Evolutionary conservation across 2,113 vertebrate species (phyloP).

Genomic region (Psittacara wagleri): DNA sequence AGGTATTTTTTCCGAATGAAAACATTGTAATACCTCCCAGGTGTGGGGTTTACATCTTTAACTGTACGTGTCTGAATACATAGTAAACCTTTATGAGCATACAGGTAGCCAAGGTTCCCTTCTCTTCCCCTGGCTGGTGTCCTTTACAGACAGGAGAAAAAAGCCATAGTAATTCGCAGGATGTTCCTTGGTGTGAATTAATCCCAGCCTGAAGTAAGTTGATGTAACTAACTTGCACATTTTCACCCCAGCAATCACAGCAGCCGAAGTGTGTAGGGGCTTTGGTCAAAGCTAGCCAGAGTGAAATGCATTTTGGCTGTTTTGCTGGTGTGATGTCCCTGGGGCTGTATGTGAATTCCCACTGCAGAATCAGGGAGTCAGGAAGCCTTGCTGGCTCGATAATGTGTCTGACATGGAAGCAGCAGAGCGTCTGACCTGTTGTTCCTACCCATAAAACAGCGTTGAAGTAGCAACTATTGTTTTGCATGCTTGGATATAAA

Average conservation of each 20-base stretch:
- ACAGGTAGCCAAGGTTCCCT: not conserved
- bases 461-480: not conserved
- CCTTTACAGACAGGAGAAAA: not conserved
- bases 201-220: not conserved
- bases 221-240: not conserved
- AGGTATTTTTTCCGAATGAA: not conserved
- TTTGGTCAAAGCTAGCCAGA: not conserved
- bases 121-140: not conserved
- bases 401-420: not conserved
- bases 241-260: not conserved
- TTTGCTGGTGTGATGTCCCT: not conserved
- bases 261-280: not conserved
- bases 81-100: accelerated
- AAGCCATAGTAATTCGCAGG: not conserved
- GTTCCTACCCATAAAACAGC: not conserved
- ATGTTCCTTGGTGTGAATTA: not conserved
- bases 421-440: not conserved
- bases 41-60: not conserved
- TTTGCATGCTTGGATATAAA: not conserved
- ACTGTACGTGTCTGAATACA: not conserved
- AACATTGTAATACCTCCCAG: not conserved
- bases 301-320: not conserved
- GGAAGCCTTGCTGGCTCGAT: not conserved
- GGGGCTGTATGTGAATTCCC: not conserved
- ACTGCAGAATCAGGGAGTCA: not conserved